phyloP scores from a whole-genome alignment of 2,888 invertebrate genomes.

The Stenodera caucasica region DNA sequence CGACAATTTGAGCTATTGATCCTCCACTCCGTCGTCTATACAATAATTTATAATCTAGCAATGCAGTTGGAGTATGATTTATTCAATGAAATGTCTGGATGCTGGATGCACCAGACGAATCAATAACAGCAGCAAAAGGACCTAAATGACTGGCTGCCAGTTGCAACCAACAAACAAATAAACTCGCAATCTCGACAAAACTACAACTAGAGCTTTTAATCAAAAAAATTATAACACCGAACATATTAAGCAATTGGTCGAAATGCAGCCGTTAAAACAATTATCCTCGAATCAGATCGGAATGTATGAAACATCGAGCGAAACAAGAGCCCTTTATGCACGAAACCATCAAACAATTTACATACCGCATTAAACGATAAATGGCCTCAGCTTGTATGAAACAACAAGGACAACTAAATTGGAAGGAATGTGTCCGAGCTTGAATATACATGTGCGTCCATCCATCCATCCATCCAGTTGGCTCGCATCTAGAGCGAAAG shows the following conservation, averaged over 20 bases:
- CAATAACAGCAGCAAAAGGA: background rate
- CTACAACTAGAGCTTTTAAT: slow-evolving; percentile 22
- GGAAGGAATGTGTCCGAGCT: slow-evolving; percentile 41
- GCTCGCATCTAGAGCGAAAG: slow-evolving; percentile 33
- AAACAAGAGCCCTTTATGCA: too few species aligned
- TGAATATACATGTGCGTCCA: slow-evolving; percentile 24
- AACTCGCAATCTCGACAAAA: background rate
- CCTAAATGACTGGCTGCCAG: background rate
- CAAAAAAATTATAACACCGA: too few species aligned
- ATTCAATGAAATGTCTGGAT: slow-evolving; percentile 5
- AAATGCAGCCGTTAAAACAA: background rate
- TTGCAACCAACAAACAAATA: background rate
- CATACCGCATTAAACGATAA: slow-evolving; percentile 35
- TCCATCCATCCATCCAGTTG: background rate
- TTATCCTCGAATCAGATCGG: background rate
- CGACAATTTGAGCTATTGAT: too few species aligned
- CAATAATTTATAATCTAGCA: slow-evolving; percentile 2
- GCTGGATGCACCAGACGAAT: slow-evolving; percentile 4
- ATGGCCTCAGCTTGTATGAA: slow-evolving; percentile 31
- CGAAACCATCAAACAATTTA: slow-evolving; percentile 31
- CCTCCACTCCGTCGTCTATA: too few species aligned
- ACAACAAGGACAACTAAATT: slow-evolving; percentile 23
- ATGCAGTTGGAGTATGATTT: slow-evolving; percentile 1
- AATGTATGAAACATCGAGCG: slow-evolving; percentile 9
- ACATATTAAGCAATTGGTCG: too few species aligned